These are phyloP conservation scores for Diarsia brunnea DNA, from an alignment of 2,888 invertebrate species.

Conservation along the genomic window DNA sequence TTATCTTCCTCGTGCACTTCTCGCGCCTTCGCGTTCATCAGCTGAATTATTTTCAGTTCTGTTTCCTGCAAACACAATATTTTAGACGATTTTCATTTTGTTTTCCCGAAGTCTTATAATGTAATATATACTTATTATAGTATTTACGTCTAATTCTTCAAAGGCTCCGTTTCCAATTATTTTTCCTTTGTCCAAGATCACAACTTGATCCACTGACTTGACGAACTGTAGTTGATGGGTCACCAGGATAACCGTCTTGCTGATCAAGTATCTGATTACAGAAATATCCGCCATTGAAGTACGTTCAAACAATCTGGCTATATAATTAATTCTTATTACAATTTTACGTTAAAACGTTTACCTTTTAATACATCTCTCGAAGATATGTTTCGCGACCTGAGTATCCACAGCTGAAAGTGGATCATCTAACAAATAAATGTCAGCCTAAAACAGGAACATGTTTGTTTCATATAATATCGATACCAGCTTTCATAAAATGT, in stretches of 20 bases:
- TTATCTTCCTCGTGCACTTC: slow-evolving; percentile 81
- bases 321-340: neutral
- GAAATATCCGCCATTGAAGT: neutral
- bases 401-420: slow-evolving; percentile 94
- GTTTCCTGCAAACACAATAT: slow-evolving; percentile 72
- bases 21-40: slow-evolving; percentile 82
- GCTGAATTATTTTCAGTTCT: slow-evolving; percentile 81
- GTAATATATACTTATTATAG: too few species aligned
- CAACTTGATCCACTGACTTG: slow-evolving; percentile 91
- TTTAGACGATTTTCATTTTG: neutral
- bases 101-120: neutral
- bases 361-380: slow-evolving; percentile 92
- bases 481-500: neutral
- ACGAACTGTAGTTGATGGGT: slow-evolving; percentile 96
- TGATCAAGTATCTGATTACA: slow-evolving; percentile 86
- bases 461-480: neutral
- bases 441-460: slow-evolving; percentile 85
- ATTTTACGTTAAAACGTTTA: slow-evolving; percentile 58
- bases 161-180: slow-evolving; percentile 82
- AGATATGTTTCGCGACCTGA: slow-evolving; percentile 93
- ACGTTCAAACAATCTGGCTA: neutral
- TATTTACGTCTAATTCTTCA: slow-evolving; percentile 81
- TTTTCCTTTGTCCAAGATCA: slow-evolving; percentile 85
- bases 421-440: slow-evolving; percentile 94
- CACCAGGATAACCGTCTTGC: slow-evolving; percentile 94